Conservation (phyloP, 2,113 vertebrate species). For the Pedionomus torquatus region DNA sequence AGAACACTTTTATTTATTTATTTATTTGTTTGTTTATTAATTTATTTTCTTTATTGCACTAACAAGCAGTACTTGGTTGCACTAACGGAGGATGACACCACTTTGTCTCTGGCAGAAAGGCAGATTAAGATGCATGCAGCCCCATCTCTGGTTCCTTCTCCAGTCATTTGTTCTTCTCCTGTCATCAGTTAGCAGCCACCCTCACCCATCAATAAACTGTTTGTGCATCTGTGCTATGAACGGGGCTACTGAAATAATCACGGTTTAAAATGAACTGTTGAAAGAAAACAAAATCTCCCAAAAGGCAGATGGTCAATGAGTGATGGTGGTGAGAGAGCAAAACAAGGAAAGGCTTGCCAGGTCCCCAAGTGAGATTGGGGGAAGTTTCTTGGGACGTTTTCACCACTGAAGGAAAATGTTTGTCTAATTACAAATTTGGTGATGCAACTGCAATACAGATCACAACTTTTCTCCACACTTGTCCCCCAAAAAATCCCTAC, state of each 20-base stretch:
- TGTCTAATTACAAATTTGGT: not conserved
- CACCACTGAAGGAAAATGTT: not conserved
- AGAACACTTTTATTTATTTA: not conserved
- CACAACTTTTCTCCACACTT: not conserved
- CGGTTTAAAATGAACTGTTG: not conserved
- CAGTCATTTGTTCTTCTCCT: not conserved
- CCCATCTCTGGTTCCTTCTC: not conserved
- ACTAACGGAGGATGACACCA: not conserved
- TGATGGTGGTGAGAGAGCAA: not conserved
- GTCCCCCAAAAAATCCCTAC: fast-evolving
- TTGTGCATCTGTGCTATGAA: not conserved
- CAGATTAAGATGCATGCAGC: not conserved
- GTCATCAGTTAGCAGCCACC: not conserved
- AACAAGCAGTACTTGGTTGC: not conserved
- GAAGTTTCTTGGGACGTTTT: not conserved
- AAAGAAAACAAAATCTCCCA: not conserved
- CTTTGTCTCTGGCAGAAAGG: not conserved
- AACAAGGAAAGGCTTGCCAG: not conserved
- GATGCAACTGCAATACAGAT: not conserved
- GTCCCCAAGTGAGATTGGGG: not conserved
- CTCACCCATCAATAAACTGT: not conserved
- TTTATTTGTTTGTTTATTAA: not conserved
- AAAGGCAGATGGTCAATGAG: not conserved
- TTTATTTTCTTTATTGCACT: not conserved
- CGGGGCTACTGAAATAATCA: not conserved